Percentiles rank a stretch among this genome's conserved stretches.
These are phyloP conservation scores for Pholis gunnellus DNA, from an alignment of 2,113 vertebrate species.

Conservation along the genomic window DNA sequence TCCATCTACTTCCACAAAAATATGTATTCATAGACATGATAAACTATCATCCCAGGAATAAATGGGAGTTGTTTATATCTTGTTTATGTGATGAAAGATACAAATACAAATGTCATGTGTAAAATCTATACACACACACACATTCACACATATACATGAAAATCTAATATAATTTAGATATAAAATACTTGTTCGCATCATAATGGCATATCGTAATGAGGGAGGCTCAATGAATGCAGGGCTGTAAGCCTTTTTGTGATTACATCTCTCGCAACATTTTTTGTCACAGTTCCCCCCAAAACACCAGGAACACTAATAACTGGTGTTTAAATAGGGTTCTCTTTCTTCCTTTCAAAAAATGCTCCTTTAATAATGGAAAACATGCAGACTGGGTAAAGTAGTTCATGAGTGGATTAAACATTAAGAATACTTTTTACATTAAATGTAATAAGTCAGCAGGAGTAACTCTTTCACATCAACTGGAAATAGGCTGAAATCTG, in stretches of 20 bases:
- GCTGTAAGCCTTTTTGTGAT: not conserved
- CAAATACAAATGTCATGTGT: too few relatives aligned
- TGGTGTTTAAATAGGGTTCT: not conserved
- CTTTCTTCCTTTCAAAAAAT: not conserved
- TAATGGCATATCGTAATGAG: not conserved
- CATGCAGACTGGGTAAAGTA: not conserved
- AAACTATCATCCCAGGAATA: too few relatives aligned
- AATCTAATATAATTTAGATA: too few relatives aligned
- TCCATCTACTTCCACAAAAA: too few relatives aligned
- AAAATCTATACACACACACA: too few relatives aligned
- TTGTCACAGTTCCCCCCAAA: not conserved
- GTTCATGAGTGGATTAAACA: conserved; percentile 1
- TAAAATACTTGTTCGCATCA: not conserved
- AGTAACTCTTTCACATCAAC: conserved; percentile 9
- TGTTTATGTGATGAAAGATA: too few relatives aligned
- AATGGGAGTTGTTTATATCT: not conserved
- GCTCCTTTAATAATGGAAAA: not conserved
- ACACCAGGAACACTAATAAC: not conserved
- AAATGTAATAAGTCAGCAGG: conserved; percentile 27
- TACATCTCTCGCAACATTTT: not conserved
- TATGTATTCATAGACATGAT: too few relatives aligned
- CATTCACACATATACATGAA: not conserved
- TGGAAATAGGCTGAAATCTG: conserved; percentile 22
- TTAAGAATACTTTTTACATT: not conserved
- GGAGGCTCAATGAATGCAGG: not conserved